Conservation (phyloP, 1,140 invertebrate species). For the Conus betulinus region DNA sequence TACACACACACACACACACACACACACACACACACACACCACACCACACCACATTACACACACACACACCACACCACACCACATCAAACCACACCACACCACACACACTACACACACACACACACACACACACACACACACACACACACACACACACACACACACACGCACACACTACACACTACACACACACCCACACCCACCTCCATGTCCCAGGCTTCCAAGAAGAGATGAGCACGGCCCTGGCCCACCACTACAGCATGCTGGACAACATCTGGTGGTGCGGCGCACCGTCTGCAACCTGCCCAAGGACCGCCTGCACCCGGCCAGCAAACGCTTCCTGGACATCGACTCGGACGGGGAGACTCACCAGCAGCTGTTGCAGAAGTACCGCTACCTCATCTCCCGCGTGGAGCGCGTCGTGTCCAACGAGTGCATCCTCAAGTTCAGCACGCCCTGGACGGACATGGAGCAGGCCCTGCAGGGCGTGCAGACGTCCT, state of each 20-base stretch:
- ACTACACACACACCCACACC: no score
- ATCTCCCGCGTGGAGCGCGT: neutral
- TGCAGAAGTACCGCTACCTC: neutral
- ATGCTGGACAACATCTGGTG: slow-evolving; percentile 13
- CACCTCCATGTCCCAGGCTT: neutral
- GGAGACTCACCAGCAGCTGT: neutral
- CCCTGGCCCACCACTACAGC: neutral
- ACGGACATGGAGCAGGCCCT: neutral
- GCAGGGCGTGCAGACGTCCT: neutral
- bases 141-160: no score
- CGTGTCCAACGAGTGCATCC: slow-evolving; percentile 1
- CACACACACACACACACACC: no score
- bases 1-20: no score
- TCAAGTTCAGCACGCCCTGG: neutral
- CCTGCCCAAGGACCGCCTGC: neutral
- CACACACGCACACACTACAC: no score
- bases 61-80: no score
- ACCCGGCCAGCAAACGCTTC: neutral
- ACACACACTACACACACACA: no score
- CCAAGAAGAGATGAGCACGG: neutral
- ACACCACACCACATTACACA: no score
- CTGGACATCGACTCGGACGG: neutral
- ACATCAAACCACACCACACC: no score
- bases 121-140: no score
- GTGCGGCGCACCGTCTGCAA: neutral